These are phyloP conservation scores for Mustela nigripes DNA, from an alignment of 2,113 vertebrate genomes.

Conservation along the genomic window DNA sequence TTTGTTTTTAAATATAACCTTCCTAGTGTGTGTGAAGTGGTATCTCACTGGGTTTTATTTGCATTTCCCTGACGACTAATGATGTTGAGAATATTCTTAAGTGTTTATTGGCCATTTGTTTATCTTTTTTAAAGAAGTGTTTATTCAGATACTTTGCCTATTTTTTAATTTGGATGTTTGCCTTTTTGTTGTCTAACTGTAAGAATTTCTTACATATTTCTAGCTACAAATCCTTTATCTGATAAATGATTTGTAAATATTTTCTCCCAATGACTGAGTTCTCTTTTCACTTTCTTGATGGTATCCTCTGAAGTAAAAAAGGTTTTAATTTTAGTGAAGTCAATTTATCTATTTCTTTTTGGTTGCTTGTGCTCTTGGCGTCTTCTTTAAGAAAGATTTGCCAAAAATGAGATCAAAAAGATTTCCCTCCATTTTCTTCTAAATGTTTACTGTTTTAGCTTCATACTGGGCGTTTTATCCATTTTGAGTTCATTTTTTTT, in stretches of 20 bases:
- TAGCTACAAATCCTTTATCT: slow-evolving; percentile 13
- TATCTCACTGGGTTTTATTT: neutral
- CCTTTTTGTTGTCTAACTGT: slow-evolving; percentile 26
- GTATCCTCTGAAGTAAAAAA: neutral
- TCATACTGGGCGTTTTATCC: neutral
- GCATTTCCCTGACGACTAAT: slow-evolving; percentile 23
- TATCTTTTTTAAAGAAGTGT: neutral
- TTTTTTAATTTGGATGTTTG: neutral
- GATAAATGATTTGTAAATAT: neutral
- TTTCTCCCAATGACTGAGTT: neutral
- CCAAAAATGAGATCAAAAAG: neutral
- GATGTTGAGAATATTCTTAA: neutral
- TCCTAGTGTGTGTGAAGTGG: neutral
- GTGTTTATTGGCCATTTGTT: neutral
- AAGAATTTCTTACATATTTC: neutral
- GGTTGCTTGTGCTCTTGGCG: neutral
- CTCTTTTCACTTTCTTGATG: slow-evolving; percentile 4
- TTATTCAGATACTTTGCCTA: slow-evolving; percentile 8
- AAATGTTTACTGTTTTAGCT: neutral
- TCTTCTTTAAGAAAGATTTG: slow-evolving; percentile 36
- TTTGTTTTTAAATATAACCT: neutral
- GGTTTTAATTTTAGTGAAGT: slow-evolving; percentile 1
- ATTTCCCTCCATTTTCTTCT: neutral
- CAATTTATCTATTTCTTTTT: neutral
- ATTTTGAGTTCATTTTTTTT: slow-evolving; percentile 37